A percentile compares a stretch with the other conserved stretches of the same genome.
Evolutionary conservation across 2,113 vertebrate species (phyloP).

Genomic region (Myrmecophaga tridactyla): DNA sequence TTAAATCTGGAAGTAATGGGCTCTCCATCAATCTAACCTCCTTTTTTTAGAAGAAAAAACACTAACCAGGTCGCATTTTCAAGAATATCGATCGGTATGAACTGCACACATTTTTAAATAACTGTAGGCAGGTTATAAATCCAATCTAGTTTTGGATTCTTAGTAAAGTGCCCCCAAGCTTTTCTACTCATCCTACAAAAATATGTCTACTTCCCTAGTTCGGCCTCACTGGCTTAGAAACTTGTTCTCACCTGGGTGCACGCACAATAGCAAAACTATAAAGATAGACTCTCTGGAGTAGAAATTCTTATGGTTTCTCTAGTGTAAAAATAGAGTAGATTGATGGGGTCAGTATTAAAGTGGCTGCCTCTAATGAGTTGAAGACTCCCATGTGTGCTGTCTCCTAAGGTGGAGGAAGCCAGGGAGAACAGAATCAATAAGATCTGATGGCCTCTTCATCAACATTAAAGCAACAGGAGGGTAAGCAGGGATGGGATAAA

Average conservation of each 20-base stretch:
- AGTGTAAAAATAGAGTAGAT: conserved; percentile 74
- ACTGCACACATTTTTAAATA: conserved; percentile 59
- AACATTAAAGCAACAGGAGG: conserved; percentile 72
- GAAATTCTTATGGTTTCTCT: conserved; percentile 59
- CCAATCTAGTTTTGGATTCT: conserved; percentile 56
- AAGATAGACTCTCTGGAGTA: conserved; percentile 50
- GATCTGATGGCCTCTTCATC: conserved; percentile 77
- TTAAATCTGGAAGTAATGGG: conserved; percentile 70
- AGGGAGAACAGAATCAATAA: conserved; percentile 71
- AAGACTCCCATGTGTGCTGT: conserved; percentile 78
- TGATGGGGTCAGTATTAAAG: conserved; percentile 75
- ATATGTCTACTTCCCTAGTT: conserved; percentile 29
- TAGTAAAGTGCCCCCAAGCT: conserved; percentile 37
- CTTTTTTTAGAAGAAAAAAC: conserved; percentile 69
- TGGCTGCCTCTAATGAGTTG: conserved; percentile 76
- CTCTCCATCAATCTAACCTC: conserved; percentile 52
- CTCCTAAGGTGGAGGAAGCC: conserved; percentile 67
- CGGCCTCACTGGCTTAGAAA: conserved; percentile 61
- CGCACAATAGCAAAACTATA: conserved; percentile 29
- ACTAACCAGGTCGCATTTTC: conserved; percentile 5
- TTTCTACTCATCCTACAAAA: conserved; percentile 28
- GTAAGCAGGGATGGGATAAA: conserved; percentile 51
- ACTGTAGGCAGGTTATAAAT: conserved; percentile 69
- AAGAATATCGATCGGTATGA: conserved; percentile 34
- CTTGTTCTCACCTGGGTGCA: conserved; percentile 51